Evolutionary conservation across 1,140 invertebrate genomes (phyloP).

Genomic region (Aphis gossypii): DNA sequence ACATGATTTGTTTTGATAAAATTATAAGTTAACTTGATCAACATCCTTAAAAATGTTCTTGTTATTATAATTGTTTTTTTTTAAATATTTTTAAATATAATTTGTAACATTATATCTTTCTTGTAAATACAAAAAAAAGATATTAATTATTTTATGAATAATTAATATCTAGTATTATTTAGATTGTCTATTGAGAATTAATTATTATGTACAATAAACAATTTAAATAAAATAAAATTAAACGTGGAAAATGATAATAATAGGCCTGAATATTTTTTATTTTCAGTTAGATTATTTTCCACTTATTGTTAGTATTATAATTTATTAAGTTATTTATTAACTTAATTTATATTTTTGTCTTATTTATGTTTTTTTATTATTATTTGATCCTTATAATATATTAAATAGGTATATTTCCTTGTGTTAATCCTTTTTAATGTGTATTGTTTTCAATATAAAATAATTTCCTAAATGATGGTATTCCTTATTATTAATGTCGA

Average conservation of each 20-base stretch:
- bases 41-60: conserved; percentile 29
- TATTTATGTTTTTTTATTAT: conserved; percentile 30
- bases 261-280: conserved; percentile 42
- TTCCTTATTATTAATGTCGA: conserved; percentile 32
- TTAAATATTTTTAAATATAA: conserved; percentile 38
- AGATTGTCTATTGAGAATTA: conserved; percentile 49
- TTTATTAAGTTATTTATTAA: conserved; percentile 15
- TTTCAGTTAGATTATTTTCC: conserved; percentile 32
- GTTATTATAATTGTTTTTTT: conserved; percentile 30
- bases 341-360: conserved; percentile 11
- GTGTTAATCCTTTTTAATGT: conserved; percentile 8
- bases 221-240: conserved; percentile 37
- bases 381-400: conserved; percentile 27
- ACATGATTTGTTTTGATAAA: conserved; percentile 29
- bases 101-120: conserved; percentile 45
- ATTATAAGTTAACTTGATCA: conserved; percentile 23
- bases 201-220: conserved; percentile 42
- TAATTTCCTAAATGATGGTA: not conserved
- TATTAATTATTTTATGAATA: conserved; percentile 37
- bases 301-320: conserved; percentile 31
- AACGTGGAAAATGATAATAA: conserved; percentile 32
- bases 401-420: not conserved
- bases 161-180: conserved; percentile 51
- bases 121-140: conserved; percentile 36
- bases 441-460: not conserved